These are phyloP conservation scores for Napeogenes sylphis DNA, from an alignment of 2,888 invertebrate species.

Conservation along the genomic window DNA sequence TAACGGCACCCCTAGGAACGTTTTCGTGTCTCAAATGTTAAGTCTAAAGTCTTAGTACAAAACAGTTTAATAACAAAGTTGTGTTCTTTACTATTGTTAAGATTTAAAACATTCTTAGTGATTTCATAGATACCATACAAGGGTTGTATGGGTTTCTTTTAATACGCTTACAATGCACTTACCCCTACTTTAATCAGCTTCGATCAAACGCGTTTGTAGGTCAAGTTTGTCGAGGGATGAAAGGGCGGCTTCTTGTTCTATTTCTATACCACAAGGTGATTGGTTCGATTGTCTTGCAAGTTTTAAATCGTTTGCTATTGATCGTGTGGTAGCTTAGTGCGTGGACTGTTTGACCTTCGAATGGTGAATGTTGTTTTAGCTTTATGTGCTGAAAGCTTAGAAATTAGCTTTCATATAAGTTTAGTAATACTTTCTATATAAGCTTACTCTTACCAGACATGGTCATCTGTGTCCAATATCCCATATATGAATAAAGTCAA, in stretches of 20 bases:
- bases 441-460: too few species aligned
- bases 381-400: too few species aligned
- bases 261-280: slow-evolving; percentile 23
- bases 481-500: too few species aligned
- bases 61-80: too few species aligned
- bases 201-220: slow-evolving; percentile 39
- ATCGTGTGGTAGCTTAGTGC: slow-evolving; percentile 3
- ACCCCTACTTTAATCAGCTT: slow-evolving; percentile 33
- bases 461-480: too few species aligned
- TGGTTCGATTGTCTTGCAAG: slow-evolving; percentile 11
- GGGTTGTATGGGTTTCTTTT: slow-evolving; percentile 20
- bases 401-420: too few species aligned
- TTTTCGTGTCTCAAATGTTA: too few species aligned
- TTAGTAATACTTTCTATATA: too few species aligned
- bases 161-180: slow-evolving; percentile 29
- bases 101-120: slow-evolving; percentile 8
- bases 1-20: too few species aligned
- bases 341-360: not conserved
- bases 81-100: too few species aligned
- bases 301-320: slow-evolving; percentile 8
- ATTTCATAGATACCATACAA: slow-evolving; percentile 26
- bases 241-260: slow-evolving; percentile 24
- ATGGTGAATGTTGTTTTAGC: not conserved
- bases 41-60: too few species aligned
- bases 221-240: slow-evolving; percentile 35